Base-by-base conservation (phyloP, 2,113 vertebrate genomes). In the Polyodon spathula region DNA sequence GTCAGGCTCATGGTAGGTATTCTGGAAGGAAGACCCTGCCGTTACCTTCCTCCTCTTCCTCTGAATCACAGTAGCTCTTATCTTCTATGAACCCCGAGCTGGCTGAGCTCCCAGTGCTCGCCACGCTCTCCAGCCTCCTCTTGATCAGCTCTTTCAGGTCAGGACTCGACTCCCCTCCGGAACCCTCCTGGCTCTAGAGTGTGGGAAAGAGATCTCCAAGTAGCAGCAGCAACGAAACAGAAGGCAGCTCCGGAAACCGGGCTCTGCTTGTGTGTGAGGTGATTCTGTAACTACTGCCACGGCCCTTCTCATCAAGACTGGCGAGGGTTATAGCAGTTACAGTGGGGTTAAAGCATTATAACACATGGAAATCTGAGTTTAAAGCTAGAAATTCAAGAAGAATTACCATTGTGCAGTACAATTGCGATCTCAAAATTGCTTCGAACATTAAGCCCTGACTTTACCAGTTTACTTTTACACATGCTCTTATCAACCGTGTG, bases 31-130 rank as follows among this genome's bases (percentile, higher is more conserved):
- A 76, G 69, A 70, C 27, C 68, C 68, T 66, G 76, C 66, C 64
- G 68, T 78, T 91, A 93, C 93, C 92, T 88, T 97, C 93, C 79
- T 97, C 93, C 66, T 95, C 93, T 71, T 94, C 93, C 71, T 97
- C 94, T 1, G 90, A 92, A 72, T 97, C 93, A 0, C 92, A 93
- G 79, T 94, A 95, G 72, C 92, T 95, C 85, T 96, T 95, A 76
- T 97, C 93, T 84, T 97, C 94, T 69, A 94, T 86, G 64, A 97
- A 97, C 56, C 94, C 94, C 1, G 94, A 97, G 77, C 92, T 94
- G 53, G 91, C 90, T 1, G 93, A 96, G 71, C 93, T 97, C 68
- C 91, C 92, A 0, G 90, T 95, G 79, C 94, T 97, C 60, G 93
- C 93, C 64, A 97, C 90, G 0, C 93, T 97, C 84, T 96, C 92